These are phyloP conservation scores for Cydia strobilella DNA, from an alignment of 1,140 invertebrate species.

Conservation along the genomic window DNA sequence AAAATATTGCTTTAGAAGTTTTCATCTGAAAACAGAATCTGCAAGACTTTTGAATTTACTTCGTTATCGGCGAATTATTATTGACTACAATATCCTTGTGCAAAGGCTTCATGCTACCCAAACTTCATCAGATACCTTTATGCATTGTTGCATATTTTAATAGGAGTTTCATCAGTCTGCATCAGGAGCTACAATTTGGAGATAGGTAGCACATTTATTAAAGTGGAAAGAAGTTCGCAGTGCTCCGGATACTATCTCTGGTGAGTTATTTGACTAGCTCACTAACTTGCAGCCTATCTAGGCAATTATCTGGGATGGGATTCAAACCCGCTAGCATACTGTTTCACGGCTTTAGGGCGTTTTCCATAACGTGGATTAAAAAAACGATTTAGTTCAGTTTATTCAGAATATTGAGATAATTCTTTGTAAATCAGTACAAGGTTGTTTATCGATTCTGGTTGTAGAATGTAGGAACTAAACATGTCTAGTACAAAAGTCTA, in stretches of 20 bases:
- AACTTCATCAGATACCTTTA: background rate
- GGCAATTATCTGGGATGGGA: slow-evolving; percentile 41
- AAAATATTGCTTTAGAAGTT: background rate
- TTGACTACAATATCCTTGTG: background rate
- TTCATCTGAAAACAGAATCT: background rate
- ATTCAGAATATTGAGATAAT: background rate
- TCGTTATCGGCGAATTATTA: background rate
- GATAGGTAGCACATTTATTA: slow-evolving; percentile 32
- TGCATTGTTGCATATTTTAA: slow-evolving; percentile 1
- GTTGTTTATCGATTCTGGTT: no score
- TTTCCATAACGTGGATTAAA: slow-evolving; percentile 19
- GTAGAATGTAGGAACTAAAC: no score
- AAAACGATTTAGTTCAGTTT: background rate
- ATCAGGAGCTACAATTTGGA: background rate
- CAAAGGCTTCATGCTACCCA: background rate
- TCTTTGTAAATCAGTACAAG: background rate
- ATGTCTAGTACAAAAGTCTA: no score
- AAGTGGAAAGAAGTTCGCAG: slow-evolving; percentile 37
- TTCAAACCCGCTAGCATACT: slow-evolving; percentile 38
- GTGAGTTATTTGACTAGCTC: slow-evolving; percentile 39
- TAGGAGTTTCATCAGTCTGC: background rate
- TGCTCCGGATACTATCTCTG: slow-evolving; percentile 36
- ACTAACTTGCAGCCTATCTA: slow-evolving; percentile 41
- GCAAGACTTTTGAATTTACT: background rate
- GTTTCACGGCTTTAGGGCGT: slow-evolving; percentile 4